Percentiles rank a stretch among this genome's conserved stretches.
Conservation (phyloP, 1,140 invertebrate species). For the Drosophila baimaii region DNA sequence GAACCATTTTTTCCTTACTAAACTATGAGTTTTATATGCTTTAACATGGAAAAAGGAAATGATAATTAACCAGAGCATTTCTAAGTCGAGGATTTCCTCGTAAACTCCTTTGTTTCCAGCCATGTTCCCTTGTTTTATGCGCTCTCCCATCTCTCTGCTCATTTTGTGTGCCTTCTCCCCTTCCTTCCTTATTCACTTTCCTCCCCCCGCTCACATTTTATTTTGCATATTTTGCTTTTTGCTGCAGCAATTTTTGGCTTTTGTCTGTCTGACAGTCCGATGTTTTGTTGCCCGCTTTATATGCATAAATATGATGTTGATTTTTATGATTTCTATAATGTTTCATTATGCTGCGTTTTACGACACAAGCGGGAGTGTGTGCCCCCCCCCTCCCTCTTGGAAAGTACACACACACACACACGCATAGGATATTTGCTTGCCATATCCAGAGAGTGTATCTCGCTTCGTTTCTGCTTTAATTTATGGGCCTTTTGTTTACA, state of each 20-base stretch:
- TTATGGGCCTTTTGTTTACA: slow-evolving; percentile 63
- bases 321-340: slow-evolving; percentile 83
- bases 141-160: slow-evolving; percentile 20
- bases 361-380: slow-evolving; percentile 69
- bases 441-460: slow-evolving; percentile 36
- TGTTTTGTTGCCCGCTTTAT: slow-evolving; percentile 44
- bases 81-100: neutral
- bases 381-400: neutral
- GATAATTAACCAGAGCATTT: slow-evolving; percentile 9
- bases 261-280: slow-evolving; percentile 46
- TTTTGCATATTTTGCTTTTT: slow-evolving; percentile 50
- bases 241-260: slow-evolving; percentile 51
- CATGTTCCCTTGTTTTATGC: slow-evolving; percentile 39
- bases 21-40: too few relatives aligned
- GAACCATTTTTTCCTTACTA: too few relatives aligned
- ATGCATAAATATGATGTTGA: slow-evolving; percentile 82
- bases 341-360: slow-evolving; percentile 81
- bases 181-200: slow-evolving; percentile 25
- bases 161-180: slow-evolving; percentile 32
- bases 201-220: slow-evolving; percentile 28
- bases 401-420: slow-evolving; percentile 42
- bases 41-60: too few relatives aligned
- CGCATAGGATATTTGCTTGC: slow-evolving; percentile 17
- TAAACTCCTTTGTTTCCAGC: slow-evolving; percentile 1
- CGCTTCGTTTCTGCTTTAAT: slow-evolving; percentile 73